A percentile compares a stretch with the other conserved stretches of the same genome.
Conservation (phyloP, 2,888 invertebrate genomes). For the Apamea monoglypha region DNA sequence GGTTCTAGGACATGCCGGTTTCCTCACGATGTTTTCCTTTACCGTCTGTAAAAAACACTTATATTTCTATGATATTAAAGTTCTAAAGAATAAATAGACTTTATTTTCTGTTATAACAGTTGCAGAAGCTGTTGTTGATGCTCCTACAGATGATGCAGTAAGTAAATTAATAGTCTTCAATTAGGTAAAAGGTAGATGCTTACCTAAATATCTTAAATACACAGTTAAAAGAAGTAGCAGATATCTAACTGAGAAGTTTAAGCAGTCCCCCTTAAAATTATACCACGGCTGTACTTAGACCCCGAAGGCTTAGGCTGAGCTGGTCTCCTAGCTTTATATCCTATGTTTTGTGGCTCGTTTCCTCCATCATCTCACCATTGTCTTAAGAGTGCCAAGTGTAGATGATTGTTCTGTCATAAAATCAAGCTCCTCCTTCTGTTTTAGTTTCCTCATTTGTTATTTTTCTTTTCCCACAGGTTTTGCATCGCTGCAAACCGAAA, state of each 20-base stretch:
- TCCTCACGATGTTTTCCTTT: no score
- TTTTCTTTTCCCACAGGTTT: constrained; percentile 23
- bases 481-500: constrained; percentile 65
- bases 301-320: background rate
- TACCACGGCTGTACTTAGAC: background rate
- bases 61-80: background rate
- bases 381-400: background rate
- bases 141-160: constrained; percentile 25
- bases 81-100: background rate
- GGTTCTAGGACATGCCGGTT: no score
- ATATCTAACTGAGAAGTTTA: background rate
- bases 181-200: background rate
- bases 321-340: background rate
- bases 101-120: constrained; percentile 35
- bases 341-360: background rate
- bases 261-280: background rate
- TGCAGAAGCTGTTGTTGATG: constrained; percentile 32
- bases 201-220: background rate
- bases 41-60: background rate
- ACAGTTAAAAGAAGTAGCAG: background rate
- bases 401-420: background rate
- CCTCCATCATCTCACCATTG: background rate
- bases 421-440: background rate
- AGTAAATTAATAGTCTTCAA: constrained; percentile 19
- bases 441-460: background rate